Percentiles rank a stretch among this genome's conserved stretches.
Evolutionary conservation across 2,888 invertebrate species (phyloP).

Genomic region (Lasioglossum zephyrum): DNA sequence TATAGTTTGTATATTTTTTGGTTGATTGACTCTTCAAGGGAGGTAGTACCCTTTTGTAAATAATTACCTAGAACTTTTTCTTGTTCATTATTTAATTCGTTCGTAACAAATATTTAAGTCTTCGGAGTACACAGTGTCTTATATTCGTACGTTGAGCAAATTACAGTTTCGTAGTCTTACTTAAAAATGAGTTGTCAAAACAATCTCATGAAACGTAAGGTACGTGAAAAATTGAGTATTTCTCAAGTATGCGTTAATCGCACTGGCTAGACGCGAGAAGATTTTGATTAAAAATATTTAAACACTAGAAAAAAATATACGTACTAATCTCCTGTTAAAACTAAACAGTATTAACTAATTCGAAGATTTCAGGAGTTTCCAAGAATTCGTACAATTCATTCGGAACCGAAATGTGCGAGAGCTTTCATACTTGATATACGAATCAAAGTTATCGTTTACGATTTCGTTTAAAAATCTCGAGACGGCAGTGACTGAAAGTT

Average conservation of each 20-base stretch:
- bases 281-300: background rate
- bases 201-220: background rate
- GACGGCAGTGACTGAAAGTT: background rate
- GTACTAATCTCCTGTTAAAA: background rate
- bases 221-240: constrained; percentile 39
- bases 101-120: constrained; percentile 6
- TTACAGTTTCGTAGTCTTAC: constrained; percentile 3
- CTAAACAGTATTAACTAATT: background rate
- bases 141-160: constrained; percentile 31
- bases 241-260: constrained; percentile 1
- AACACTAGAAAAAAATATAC: background rate
- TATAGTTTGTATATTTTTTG: no score
- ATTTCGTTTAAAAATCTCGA: background rate
- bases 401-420: background rate
- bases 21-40: no score
- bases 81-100: constrained; percentile 15
- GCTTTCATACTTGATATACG: background rate
- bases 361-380: background rate
- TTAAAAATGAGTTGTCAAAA: background rate
- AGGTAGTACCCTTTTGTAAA: background rate
- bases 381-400: background rate
- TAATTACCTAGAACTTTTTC: constrained; percentile 11
- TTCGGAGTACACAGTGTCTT: constrained; percentile 17
- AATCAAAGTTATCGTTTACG: background rate
- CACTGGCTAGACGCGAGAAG: background rate